Evolutionary conservation across 2,797 vertebrate genomes (phyloP), one percentile per base, ranked within the genome.

Genomic region (Arrhamphus sclerolepis): DNA sequence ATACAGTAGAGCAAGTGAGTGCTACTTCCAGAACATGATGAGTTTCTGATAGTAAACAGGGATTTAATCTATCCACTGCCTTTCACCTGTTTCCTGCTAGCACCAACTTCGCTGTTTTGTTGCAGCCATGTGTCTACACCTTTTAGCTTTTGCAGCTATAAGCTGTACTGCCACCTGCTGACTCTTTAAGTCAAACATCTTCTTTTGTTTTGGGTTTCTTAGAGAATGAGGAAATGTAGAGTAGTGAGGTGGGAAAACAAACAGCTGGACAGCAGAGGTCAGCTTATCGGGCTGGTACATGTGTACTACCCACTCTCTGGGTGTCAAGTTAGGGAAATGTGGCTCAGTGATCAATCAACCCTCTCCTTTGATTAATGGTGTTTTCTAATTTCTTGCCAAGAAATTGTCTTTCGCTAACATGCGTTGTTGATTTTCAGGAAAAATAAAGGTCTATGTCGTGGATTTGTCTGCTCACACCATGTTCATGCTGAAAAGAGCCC

Each of bases 351-450:
- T 83, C 84, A 78, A 60, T 75, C 66, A 68, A 29, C 68, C 80
- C 46, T 60, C 70, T 80, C 66, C 74, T 85, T 78, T 85, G 82
- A 87, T 87, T 80, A 83, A 84, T 74, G 77, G 72, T 29, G 2
- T 73, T 64, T 72, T 76, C 57, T 80, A 72, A 73, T 84, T 80
- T 61, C 54, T 18, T 56, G 78, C 71, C 65, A 73, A 75, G 58
- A 75, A 76, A 57, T 31, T 65, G 50, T 48, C 79, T 57, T 56
- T 60, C 69, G 49, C 26, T 58, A 66, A 68, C 75, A 80, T 65
- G 76, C 80, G 76, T 75, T 13, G 44, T 86, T 84, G 83, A 69
- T 80, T 84, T 61, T 81, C 68, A 75, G 66, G 61, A 67, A 72
- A 56, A 71, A 64, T 20, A 13, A 65, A 72, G 78, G 70, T 46